Conservation (phyloP, 2,797 vertebrate genomes). For the Phoebastria nigripes region DNA sequence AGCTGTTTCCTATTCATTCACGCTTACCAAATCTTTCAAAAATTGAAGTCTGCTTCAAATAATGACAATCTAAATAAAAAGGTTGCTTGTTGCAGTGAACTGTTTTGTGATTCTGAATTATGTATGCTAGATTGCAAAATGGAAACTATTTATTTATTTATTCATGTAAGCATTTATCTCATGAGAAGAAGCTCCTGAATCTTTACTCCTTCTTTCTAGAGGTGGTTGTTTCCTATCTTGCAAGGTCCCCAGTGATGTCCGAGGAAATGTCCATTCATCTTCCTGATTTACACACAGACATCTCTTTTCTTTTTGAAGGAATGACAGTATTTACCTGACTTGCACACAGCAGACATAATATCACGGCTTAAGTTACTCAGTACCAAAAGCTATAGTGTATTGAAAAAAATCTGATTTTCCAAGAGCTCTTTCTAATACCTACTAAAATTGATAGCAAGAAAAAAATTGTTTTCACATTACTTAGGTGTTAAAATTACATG, state of each 20-base stretch:
- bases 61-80: background rate
- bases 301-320: background rate
- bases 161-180: background rate
- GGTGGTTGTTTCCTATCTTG: background rate
- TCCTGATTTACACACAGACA: background rate
- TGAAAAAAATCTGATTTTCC: slow-evolving; percentile 10
- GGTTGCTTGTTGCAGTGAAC: background rate
- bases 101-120: background rate
- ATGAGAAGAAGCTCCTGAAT: background rate
- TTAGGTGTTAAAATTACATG: slow-evolving; percentile 79
- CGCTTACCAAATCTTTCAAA: background rate
- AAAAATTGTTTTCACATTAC: slow-evolving; percentile 77
- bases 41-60: background rate
- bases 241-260: background rate
- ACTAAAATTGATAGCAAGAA: slow-evolving; percentile 69
- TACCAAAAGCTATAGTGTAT: background rate
- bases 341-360: background rate
- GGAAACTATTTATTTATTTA: background rate
- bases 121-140: background rate
- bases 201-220: background rate
- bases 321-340: background rate
- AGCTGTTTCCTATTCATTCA: background rate
- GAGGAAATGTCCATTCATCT: background rate
- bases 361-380: background rate
- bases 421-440: slow-evolving; percentile 56